Evolutionary conservation across 2,113 vertebrate species (phyloP).

Genomic region (Stigmatopora nigra): DNA sequence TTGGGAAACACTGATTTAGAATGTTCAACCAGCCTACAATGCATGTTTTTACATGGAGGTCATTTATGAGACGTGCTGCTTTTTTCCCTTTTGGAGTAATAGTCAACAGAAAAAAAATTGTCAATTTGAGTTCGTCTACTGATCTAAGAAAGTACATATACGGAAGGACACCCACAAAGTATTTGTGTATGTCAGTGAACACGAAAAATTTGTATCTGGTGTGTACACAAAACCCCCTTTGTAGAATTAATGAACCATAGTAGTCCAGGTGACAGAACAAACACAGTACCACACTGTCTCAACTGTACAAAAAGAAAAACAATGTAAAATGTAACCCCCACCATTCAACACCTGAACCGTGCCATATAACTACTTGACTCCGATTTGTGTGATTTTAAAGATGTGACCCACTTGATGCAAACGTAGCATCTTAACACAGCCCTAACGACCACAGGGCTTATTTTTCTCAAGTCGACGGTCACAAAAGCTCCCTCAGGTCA

Average conservation of each 20-base stretch:
- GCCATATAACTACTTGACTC: background rate
- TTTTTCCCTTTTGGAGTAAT: background rate
- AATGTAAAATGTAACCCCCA: background rate
- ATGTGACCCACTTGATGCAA: background rate
- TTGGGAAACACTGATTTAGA: too few relatives aligned
- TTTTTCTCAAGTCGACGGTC: constrained; percentile 60
- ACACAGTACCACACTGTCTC: constrained; percentile 57
- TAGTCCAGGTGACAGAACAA: constrained; percentile 50
- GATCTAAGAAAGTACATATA: background rate
- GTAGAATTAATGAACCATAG: constrained; percentile 54
- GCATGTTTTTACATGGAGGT: too few relatives aligned
- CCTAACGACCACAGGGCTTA: constrained; percentile 50
- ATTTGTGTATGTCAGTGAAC: background rate
- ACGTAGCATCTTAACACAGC: constrained; percentile 13
- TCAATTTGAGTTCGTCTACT: too few relatives aligned
- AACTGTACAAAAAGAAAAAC: constrained; percentile 5
- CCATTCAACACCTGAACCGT: background rate
- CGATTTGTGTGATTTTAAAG: background rate
- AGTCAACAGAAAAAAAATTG: background rate
- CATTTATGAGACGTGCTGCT: too few relatives aligned
- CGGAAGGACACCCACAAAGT: background rate
- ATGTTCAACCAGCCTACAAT: too few relatives aligned
- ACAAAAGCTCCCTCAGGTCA: constrained; percentile 43
- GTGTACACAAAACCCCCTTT: background rate
- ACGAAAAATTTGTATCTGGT: background rate